Percentiles rank a stretch among this genome's conserved stretches.
Evolutionary conservation across 2,888 invertebrate species (phyloP).

Genomic region (Sylvicola fuscatus): DNA sequence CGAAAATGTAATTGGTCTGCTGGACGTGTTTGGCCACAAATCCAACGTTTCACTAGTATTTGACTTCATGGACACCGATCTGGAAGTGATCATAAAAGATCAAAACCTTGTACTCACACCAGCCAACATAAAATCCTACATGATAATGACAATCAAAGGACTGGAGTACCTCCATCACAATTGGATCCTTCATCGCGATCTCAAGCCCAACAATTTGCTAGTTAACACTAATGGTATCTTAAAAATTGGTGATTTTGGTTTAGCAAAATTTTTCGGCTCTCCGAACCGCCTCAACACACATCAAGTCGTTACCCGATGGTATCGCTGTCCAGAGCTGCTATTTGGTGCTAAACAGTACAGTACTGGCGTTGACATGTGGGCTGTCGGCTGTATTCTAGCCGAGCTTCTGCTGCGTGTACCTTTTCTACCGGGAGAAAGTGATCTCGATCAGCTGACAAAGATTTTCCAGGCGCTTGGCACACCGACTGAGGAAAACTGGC

Average conservation of each 20-base stretch:
- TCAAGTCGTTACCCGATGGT: constrained; percentile 93
- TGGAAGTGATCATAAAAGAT: constrained; percentile 88
- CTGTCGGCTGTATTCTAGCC: constrained; percentile 92
- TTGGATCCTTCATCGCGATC: constrained; percentile 95
- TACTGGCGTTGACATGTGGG: constrained; percentile 97
- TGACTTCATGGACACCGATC: constrained; percentile 98
- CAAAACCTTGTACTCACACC: constrained; percentile 70
- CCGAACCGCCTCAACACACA: constrained; percentile 92
- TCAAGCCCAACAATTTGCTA: constrained; percentile 97
- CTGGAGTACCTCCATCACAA: constrained; percentile 86
- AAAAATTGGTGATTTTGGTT: constrained; percentile 97
- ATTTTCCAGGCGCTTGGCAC: constrained; percentile 93
- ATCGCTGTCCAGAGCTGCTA: constrained; percentile 79
- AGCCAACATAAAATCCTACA: constrained; percentile 88
- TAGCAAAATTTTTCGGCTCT: constrained; percentile 94
- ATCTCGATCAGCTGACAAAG: constrained; percentile 86
- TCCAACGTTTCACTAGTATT: constrained; percentile 97
- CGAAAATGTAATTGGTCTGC: constrained; percentile 76
- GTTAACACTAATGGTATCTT: constrained; percentile 80
- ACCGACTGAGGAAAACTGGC: constrained; percentile 84
- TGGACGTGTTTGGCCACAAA: constrained; percentile 96
- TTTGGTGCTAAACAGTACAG: constrained; percentile 93
- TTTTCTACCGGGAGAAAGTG: constrained; percentile 90
- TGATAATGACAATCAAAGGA: constrained; percentile 81
- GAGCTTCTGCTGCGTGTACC: constrained; percentile 82